A percentile compares a stretch with the other conserved stretches of the same genome.
These are phyloP conservation scores for Coelopa frigida DNA, from an alignment of 1,140 invertebrate species.

Conservation along the genomic window DNA sequence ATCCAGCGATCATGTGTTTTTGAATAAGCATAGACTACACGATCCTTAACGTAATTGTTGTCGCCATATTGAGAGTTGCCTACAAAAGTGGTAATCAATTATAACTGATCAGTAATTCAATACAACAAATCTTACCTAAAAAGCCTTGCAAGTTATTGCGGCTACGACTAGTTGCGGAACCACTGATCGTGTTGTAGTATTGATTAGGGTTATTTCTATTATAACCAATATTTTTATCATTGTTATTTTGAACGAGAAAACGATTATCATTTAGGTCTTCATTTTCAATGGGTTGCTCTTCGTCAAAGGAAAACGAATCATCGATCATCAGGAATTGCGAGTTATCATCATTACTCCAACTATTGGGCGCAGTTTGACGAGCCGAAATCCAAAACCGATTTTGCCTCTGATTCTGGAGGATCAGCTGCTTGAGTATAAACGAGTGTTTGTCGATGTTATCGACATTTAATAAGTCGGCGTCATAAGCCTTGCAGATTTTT, in stretches of 20 bases:
- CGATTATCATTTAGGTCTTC: constrained; percentile 36
- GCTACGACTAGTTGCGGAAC: constrained; percentile 26
- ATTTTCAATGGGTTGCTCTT: constrained; percentile 24
- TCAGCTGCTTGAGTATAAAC: constrained; percentile 70
- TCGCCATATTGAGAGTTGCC: constrained; percentile 33
- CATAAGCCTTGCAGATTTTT: constrained; percentile 70
- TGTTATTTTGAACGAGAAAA: constrained; percentile 24
- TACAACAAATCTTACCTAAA: constrained; percentile 18
- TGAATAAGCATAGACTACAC: constrained; percentile 62
- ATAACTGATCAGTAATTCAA: not conserved
- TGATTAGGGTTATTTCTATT: constrained; percentile 17
- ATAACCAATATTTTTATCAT: too few relatives aligned
- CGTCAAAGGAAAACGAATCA: constrained; percentile 65
- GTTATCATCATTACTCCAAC: constrained; percentile 79
- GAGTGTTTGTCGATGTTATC: constrained; percentile 78
- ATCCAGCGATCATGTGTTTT: constrained; percentile 71
- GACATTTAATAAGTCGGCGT: constrained; percentile 71
- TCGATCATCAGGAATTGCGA: constrained; percentile 69
- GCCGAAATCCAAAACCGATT: constrained; percentile 76
- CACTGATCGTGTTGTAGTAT: constrained; percentile 40
- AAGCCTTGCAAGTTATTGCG: constrained; percentile 30
- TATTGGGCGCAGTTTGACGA: constrained; percentile 61
- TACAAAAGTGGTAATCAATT: constrained; percentile 7
- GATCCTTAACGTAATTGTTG: constrained; percentile 42
- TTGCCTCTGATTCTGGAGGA: constrained; percentile 74